Evolutionary conservation across 2,113 vertebrate genomes (phyloP).

Genomic region (Ibidorhyncha struthersii): DNA sequence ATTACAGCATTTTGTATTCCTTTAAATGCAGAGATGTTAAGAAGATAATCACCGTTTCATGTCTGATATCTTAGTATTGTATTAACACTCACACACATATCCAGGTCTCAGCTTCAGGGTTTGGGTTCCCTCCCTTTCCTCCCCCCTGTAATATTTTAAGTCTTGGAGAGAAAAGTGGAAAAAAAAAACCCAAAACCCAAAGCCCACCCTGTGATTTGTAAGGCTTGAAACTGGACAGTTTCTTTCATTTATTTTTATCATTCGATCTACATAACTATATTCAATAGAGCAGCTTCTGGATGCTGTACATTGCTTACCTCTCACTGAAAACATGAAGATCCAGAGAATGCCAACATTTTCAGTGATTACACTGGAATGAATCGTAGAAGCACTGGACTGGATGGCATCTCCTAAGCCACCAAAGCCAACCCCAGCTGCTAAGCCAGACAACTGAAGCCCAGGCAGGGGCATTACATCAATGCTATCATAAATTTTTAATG

Average conservation of each 20-base stretch:
- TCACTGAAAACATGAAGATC: neutral
- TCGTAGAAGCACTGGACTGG: neutral
- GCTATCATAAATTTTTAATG: neutral
- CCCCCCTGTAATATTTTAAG: neutral
- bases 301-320: neutral
- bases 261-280: neutral
- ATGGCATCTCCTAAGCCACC: neutral
- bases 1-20: constrained; percentile 13
- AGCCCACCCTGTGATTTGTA: neutral
- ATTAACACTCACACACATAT: neutral
- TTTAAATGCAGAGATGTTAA: constrained; percentile 35
- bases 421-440: neutral
- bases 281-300: neutral
- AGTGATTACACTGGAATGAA: neutral
- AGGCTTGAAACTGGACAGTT: neutral
- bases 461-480: neutral
- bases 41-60: constrained; percentile 14
- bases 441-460: neutral
- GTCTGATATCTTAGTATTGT: neutral
- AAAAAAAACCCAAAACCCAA: neutral
- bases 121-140: neutral
- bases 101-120: neutral
- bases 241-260: neutral
- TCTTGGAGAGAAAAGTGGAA: neutral
- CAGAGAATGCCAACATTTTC: neutral